These are phyloP conservation scores for Xylophagus ater DNA, from an alignment of 2,888 invertebrate species.

Conservation along the genomic window DNA sequence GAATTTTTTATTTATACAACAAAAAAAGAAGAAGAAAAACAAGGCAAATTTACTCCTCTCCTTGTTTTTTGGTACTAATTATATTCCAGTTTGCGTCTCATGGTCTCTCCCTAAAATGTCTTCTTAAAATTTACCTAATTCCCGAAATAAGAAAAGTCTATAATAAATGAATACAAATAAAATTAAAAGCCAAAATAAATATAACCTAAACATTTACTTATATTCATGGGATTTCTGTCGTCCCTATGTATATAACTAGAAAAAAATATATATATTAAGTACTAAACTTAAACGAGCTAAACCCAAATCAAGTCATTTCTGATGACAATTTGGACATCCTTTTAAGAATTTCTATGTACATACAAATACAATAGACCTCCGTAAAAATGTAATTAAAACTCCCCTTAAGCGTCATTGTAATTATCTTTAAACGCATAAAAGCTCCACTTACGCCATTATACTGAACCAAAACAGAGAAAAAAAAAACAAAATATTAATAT, in stretches of 20 bases:
- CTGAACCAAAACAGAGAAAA: too few species aligned
- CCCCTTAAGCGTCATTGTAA: conserved; percentile 17
- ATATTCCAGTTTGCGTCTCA: neutral
- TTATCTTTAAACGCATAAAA: conserved; percentile 17
- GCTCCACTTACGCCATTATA: too few species aligned
- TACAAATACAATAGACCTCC: conserved; percentile 3
- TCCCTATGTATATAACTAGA: too few species aligned
- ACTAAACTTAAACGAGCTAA: neutral
- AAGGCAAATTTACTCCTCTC: neutral
- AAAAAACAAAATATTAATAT: too few species aligned
- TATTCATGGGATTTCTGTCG: too few species aligned
- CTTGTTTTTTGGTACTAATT: neutral
- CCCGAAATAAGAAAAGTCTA: neutral
- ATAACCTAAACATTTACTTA: too few species aligned
- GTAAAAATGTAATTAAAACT: conserved; percentile 19
- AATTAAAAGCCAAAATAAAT: conserved; percentile 18
- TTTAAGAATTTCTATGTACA: conserved; percentile 1
- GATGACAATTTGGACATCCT: conserved; percentile 10
- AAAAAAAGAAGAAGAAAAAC: conserved; percentile 3
- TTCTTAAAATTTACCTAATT: neutral
- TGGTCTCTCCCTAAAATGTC: neutral
- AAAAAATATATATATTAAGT: too few species aligned
- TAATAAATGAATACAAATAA: conserved; percentile 15
- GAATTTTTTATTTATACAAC: too few species aligned
- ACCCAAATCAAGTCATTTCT: conserved; percentile 10